A percentile compares a stretch with the other conserved stretches of the same genome.
Evolutionary conservation across 1,140 invertebrate genomes (phyloP).

Genomic region (Pachyrhynchus sulphureomaculatus): DNA sequence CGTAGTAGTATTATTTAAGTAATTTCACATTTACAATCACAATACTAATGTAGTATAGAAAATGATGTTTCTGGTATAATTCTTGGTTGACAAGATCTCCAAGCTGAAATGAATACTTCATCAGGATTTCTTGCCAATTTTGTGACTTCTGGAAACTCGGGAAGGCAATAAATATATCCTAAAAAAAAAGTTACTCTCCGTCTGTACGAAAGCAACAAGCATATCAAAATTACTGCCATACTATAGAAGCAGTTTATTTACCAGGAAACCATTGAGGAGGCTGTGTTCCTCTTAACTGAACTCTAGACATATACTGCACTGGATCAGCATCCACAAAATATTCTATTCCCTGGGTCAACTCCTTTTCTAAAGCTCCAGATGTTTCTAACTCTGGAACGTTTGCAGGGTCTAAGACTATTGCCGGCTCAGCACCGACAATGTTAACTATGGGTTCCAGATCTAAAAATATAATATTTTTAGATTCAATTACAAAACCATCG

Average conservation of each 20-base stretch:
- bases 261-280: constrained; percentile 47
- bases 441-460: constrained; percentile 31
- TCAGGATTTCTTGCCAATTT: constrained; percentile 40
- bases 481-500: not conserved
- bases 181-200: constrained; percentile 11
- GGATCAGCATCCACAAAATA: constrained; percentile 41
- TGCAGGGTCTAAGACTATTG: constrained; percentile 20
- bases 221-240: too few relatives aligned
- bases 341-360: constrained; percentile 40
- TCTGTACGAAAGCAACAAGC: not conserved
- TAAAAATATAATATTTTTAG: not conserved
- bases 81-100: constrained; percentile 46
- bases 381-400: constrained; percentile 32
- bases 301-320: constrained; percentile 39
- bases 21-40: too few relatives aligned
- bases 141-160: constrained; percentile 40
- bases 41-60: constrained; percentile 20
- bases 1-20: too few relatives aligned
- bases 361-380: constrained; percentile 28
- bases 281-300: constrained; percentile 45
- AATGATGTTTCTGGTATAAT: constrained; percentile 44
- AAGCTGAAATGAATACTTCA: constrained; percentile 42
- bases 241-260: too few relatives aligned
- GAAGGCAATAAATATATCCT: constrained; percentile 44
- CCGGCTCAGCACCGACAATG: constrained; percentile 43